These are phyloP conservation scores for Elysia chlorotica DNA, from an alignment of 1,140 invertebrate genomes.

Conservation along the genomic window DNA sequence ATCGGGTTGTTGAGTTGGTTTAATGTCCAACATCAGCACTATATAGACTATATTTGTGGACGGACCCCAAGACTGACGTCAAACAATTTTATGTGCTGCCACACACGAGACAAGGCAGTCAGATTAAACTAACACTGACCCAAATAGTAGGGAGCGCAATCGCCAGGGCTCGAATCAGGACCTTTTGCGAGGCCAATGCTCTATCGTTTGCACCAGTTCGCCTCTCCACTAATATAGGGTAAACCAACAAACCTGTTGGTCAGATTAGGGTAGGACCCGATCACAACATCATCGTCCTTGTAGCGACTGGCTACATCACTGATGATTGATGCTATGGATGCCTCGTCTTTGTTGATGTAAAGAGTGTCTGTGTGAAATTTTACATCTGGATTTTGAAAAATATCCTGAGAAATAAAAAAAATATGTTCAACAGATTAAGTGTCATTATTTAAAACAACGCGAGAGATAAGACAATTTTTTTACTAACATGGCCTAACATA, in stretches of 20 bases:
- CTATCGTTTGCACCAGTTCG: not conserved
- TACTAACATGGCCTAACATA: not conserved
- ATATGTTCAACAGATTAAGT: not conserved
- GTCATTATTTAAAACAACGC: no score
- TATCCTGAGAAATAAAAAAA: constrained; percentile 39
- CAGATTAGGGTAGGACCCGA: constrained; percentile 75
- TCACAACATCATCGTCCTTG: constrained; percentile 65
- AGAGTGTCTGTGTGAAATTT: constrained; percentile 61
- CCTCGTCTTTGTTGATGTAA: constrained; percentile 68
- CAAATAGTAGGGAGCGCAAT: not conserved
- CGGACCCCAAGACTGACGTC: no score
- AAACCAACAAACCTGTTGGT: constrained; percentile 64
- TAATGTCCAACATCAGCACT: no score
- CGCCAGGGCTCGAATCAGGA: no score
- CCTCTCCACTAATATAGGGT: not conserved
- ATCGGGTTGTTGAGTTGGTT: no score
- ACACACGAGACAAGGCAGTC: not conserved
- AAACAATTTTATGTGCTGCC: no score
- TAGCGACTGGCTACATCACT: constrained; percentile 66
- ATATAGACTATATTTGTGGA: no score
- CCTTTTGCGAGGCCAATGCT: no score
- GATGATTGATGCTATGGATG: constrained; percentile 66
- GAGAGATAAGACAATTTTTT: not conserved
- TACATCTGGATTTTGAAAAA: constrained; percentile 51
- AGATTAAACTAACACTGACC: not conserved